A percentile compares a stretch with the other conserved stretches of the same genome.
Evolutionary conservation across 2,888 invertebrate species (phyloP).

Genomic region (Boloria euphrosyne): DNA sequence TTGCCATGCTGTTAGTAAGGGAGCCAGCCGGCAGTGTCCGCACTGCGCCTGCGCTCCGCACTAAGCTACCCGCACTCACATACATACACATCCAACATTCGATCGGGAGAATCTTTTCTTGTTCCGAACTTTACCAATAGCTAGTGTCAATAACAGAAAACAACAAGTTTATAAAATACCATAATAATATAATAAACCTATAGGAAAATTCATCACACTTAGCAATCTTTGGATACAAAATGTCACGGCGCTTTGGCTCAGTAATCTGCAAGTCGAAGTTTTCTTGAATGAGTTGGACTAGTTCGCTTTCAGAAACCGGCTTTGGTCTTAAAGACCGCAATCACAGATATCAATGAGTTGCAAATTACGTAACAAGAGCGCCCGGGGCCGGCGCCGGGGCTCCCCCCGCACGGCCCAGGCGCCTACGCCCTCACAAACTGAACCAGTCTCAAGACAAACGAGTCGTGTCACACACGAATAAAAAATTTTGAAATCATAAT

Average conservation of each 20-base stretch:
- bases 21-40: conserved; percentile 14
- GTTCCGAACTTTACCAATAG: conserved; percentile 57
- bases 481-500: conserved; percentile 58
- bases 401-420: neutral
- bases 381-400: conserved; percentile 37
- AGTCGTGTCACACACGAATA: conserved; percentile 77
- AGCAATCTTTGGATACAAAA: conserved; percentile 80
- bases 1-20: conserved; percentile 5
- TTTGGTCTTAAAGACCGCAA: conserved; percentile 7
- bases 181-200: conserved; percentile 74
- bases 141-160: conserved; percentile 71
- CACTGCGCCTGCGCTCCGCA: conserved; percentile 17
- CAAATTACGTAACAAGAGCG: conserved; percentile 43
- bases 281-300: conserved; percentile 11
- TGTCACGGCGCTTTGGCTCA: conserved; percentile 54
- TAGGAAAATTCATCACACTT: conserved; percentile 78
- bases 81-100: conserved; percentile 50
- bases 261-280: conserved; percentile 34
- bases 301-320: neutral
- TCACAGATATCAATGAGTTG: conserved; percentile 16
- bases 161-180: conserved; percentile 74
- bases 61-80: conserved; percentile 12
- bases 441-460: conserved; percentile 72
- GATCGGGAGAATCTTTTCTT: conserved; percentile 66
- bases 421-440: conserved; percentile 48